Base-by-base conservation (phyloP, 2,888 invertebrate genomes). In the Coelopa pilipes region DNA sequence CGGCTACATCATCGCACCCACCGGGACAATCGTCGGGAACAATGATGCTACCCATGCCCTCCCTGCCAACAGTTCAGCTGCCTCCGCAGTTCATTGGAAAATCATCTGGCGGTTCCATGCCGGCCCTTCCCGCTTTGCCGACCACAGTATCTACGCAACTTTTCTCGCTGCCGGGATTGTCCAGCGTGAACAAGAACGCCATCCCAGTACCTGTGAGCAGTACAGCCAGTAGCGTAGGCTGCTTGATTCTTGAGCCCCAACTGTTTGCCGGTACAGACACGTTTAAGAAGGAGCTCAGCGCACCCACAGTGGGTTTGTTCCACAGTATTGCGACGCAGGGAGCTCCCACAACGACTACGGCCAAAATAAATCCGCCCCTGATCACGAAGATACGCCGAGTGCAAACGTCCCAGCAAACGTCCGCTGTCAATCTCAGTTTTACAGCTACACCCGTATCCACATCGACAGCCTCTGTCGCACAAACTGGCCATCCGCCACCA, bases 381-480 rank as follows among this genome's bases (percentile, higher is more conserved):
- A 79, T 78, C 45, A 79, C 80, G 1, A 85, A 85, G 72, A 83
- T 85, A 75, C 78, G 85, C 1, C 81, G 85, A 1, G 84, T 85
- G 0, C 85, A 84, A 47, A 83, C 85, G 1, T 85, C 85, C 17
- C 85, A 84, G 12, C 85, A 85, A 50, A 82, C 84, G 5, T 72
- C 84, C 11, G 85, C 85, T 62, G 85, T 85, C 1, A 85, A 85
- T 76, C 78, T 85, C 19, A 85, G 85, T 72, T 84, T 84, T 71
- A 79, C 82, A 0, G 79, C 77, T 1, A 70, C 75, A 10, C 65
- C 74, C 21, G 49, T 74, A 12, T 46, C 7, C 34, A 49, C 13
- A 73, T 68, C 68, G 68, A 4, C 34, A 7, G 7, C 34, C 2
- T 2, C 34, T 34, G 34, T 2, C 2, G 57, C 24, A 21, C 13